Evolutionary conservation across 2,113 vertebrate genomes (phyloP).

Genomic region (Amazona guildingii): DNA sequence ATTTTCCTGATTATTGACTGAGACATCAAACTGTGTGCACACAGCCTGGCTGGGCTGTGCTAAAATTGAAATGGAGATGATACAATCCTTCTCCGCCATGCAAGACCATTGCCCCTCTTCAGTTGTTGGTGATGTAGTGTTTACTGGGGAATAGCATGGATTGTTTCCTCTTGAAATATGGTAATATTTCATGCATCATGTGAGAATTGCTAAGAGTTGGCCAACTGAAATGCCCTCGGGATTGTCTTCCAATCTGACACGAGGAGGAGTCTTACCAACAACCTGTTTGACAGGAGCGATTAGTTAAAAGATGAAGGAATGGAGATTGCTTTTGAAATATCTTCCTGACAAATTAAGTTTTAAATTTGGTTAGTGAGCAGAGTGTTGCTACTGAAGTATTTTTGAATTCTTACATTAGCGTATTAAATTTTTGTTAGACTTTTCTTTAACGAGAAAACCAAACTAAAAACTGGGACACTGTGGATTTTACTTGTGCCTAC

Average conservation of each 20-base stretch:
- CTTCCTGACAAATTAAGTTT: background rate
- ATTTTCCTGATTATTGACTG: background rate
- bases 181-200: background rate
- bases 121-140: background rate
- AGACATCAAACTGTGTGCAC: fast-evolving
- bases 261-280: background rate
- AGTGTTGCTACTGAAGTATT: background rate
- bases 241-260: background rate
- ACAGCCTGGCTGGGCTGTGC: background rate
- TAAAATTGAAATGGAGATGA: background rate
- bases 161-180: background rate
- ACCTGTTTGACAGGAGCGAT: background rate
- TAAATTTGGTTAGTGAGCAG: background rate
- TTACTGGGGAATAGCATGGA: background rate
- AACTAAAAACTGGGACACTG: background rate
- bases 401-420: background rate
- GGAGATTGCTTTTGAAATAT: background rate
- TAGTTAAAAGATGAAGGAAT: background rate
- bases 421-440: background rate
- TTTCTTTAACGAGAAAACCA: background rate
- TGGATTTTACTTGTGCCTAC: background rate
- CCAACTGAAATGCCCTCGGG: background rate
- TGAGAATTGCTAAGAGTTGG: background rate
- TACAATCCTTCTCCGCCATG: background rate
- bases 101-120: background rate